A percentile compares a stretch with the other conserved stretches of the same genome.
These are phyloP conservation scores for Cantharis rustica DNA, from an alignment of 2,888 invertebrate genomes.

Conservation along the genomic window DNA sequence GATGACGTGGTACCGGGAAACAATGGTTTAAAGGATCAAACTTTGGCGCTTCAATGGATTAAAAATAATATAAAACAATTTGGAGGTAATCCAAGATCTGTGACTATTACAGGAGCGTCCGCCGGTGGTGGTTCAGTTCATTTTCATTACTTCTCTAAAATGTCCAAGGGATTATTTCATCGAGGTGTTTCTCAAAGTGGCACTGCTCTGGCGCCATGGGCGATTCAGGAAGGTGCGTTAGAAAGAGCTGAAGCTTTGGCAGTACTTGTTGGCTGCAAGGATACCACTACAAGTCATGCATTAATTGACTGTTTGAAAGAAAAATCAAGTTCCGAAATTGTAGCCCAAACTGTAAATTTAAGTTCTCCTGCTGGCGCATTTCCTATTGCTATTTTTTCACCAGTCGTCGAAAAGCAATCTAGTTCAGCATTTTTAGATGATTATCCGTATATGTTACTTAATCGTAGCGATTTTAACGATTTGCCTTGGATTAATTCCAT, in stretches of 20 bases:
- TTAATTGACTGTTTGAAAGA: constrained; percentile 68
- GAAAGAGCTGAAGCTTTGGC: constrained; percentile 66
- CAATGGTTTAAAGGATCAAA: constrained; percentile 60
- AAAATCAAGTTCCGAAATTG: constrained; percentile 55
- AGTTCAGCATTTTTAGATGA: constrained; percentile 67
- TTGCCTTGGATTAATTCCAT: constrained; percentile 72
- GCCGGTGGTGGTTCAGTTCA: constrained; percentile 51
- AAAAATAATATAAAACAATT: constrained; percentile 48
- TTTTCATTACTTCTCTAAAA: constrained; percentile 49
- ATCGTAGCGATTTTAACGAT: constrained; percentile 64
- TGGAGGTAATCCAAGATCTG: constrained; percentile 50
- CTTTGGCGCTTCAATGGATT: constrained; percentile 48
- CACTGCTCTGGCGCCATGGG: constrained; percentile 63
- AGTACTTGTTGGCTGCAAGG: constrained; percentile 65
- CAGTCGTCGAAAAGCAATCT: constrained; percentile 46
- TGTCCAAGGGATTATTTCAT: constrained; percentile 57
- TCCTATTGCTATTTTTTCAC: constrained; percentile 45
- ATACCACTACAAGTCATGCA: constrained; percentile 55
- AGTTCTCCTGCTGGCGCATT: constrained; percentile 58
- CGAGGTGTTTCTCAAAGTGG: constrained; percentile 74
- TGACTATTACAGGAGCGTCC: constrained; percentile 49
- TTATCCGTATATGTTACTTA: constrained; percentile 66
- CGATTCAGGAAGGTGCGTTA: constrained; percentile 60
- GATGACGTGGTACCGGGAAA: constrained; percentile 50
- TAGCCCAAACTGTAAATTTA: not conserved